Base-by-base conservation (phyloP, 2,888 invertebrate species). In the Folsomia candida region DNA sequence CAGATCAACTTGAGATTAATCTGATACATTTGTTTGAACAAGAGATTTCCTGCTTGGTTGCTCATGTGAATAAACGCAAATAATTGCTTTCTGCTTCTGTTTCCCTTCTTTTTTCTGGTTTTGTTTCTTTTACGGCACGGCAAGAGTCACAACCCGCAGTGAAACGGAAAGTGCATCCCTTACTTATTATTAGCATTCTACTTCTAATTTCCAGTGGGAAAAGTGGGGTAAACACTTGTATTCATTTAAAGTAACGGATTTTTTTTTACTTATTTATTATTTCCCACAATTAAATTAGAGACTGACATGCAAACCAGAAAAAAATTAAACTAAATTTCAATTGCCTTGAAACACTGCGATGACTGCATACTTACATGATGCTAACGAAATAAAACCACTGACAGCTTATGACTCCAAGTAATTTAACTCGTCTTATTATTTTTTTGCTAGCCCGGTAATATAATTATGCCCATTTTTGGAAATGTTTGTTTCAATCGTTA, bases 11-110 rank as follows among this genome's bases (percentile, higher is more conserved):
- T n/a, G n/a, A n/a, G n/a, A n/a, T n/a, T 37, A 37, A 37, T 37
- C 37, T 54, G 54, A 14, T 18, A 20, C 18, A 54, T 14, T 37
- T 54, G 54, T 54, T 54, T 54, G n/a, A 18, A 54, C 20, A 54
- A 61, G 28, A 9, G 28, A 61, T 61, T 61, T 61, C 61, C 18
- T 28, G 14, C 61, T 61, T 61, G 61, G 29, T 22, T 61, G 29
- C 27, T 28, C 61, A 54, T 54, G 54, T 54, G 54, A n/a, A 22
- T 54, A 54, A 54, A 54, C 6, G 54, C n/a, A 54, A 54, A 18
- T 18, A 54, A 20, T 54, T 22, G 22, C 54, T 54, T n/a, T 37
- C 37, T 37, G 6, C 37, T 37, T 37, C 6, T 37, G 37, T 37
- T 14, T n/a, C n/a, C n/a, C 6, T 14, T 4, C 37, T 37, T 37